Percentiles rank a stretch among this genome's conserved stretches.
Conservation (phyloP, 2,113 vertebrate genomes). For the Leptodactylus fuscus region DNA sequence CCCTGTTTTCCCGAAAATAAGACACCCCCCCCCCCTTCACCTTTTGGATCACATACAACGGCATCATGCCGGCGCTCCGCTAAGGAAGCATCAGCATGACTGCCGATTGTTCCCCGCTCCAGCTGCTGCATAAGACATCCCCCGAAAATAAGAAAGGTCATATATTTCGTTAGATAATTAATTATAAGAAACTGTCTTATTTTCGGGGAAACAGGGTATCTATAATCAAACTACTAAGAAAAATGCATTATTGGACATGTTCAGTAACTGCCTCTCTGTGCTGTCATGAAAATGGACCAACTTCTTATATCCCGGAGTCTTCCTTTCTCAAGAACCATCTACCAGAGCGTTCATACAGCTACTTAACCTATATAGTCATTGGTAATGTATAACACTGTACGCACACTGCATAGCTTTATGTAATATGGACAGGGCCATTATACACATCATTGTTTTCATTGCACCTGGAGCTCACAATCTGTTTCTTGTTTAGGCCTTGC, state of each 20-base stretch:
- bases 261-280: neutral
- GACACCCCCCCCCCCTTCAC: no score
- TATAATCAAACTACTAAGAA: neutral
- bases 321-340: neutral
- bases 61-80: no score
- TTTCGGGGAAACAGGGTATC: no score
- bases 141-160: no score
- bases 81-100: no score
- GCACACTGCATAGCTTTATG: neutral
- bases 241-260: neutral
- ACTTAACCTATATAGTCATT: neutral
- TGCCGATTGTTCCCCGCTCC: no score
- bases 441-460: no score
- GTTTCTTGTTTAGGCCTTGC: no score
- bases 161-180: no score
- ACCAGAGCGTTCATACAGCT: neutral
- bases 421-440: neutral
- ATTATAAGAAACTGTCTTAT: no score
- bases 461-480: neutral
- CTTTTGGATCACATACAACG: neutral
- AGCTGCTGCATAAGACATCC: no score
- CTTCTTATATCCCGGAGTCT: constrained; percentile 29
- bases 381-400: neutral
- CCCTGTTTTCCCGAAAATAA: no score
- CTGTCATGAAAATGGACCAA: neutral